phyloP scores from a whole-genome alignment of 2,113 vertebrate genomes.

The Aspidoscelis tigris region DNA sequence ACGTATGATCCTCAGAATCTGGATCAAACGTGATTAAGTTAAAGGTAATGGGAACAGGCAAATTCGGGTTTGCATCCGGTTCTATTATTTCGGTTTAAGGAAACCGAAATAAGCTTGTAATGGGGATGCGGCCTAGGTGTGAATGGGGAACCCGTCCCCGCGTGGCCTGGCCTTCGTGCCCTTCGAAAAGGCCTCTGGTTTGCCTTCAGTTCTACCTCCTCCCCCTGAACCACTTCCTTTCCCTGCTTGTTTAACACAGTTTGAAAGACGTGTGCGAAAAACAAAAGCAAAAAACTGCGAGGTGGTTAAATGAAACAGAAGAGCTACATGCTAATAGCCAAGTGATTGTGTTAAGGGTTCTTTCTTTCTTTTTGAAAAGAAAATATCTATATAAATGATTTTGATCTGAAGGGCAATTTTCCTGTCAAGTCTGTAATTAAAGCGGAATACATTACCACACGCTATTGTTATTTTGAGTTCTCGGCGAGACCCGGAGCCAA shows the following conservation, averaged over 20 bases:
- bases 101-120: too few relatives aligned
- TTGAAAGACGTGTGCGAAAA: conserved; percentile 2
- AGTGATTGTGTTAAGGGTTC: background rate
- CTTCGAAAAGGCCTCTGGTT: background rate
- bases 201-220: background rate
- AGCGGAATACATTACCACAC: conserved; percentile 67
- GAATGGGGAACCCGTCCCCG: too few relatives aligned
- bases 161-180: too few relatives aligned
- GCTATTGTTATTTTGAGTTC: conserved; percentile 75
- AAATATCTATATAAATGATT: conserved; percentile 54
- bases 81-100: too few relatives aligned
- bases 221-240: background rate
- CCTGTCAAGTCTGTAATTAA: conserved; percentile 82
- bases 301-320: conserved; percentile 2
- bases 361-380: background rate
- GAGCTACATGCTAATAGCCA: conserved; percentile 7
- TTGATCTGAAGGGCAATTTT: conserved; percentile 79
- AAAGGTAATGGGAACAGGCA: too few relatives aligned
- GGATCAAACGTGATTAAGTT: too few relatives aligned
- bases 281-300: background rate
- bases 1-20: too few relatives aligned
- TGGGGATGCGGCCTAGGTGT: too few relatives aligned
- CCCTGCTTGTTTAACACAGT: background rate
- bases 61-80: too few relatives aligned
- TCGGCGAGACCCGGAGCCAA: conserved; percentile 72